Base-by-base conservation (phyloP, 1,140 invertebrate genomes). In the Sitobion miscanthi region DNA sequence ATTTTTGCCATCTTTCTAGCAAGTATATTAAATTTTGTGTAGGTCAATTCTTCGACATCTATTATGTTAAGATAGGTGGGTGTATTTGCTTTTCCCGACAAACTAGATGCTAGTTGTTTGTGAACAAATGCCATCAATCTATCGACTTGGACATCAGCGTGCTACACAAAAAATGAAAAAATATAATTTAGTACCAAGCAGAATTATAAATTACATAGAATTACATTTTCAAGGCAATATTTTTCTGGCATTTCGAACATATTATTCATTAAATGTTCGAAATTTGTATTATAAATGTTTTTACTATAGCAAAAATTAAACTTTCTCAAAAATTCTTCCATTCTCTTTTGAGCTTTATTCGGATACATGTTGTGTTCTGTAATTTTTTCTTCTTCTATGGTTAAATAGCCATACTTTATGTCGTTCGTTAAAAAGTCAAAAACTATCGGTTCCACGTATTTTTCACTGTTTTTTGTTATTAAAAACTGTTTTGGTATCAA, bases 1-100 rank as follows among this genome's bases (percentile, higher is more conserved):
- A 91, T 91, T 20, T 91, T 91, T n/a, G 89, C 47, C 25, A 91
- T 69, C 14, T 91, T 91, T 45, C 89, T 91, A 20, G 57, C 57
- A 30, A 90, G 38, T 85, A 45, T 42, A 85, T 85, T 85, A 42
- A 85, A 85, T 42, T 23, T 85, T 25, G 38, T 85, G 21, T 23
- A 2, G 1, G 83, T 85, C 42, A 85, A 42, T 42, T 85, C 83
- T 25, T 25, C 38, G 0, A 14, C 21, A 42, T 85, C 23, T 7
- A 1, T 42, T 85, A 45, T 25, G 4, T 42, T 42, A 25, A 30
- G 38, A 42, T 45, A 23, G 2, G 21, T 45, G 2, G 3, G 5
- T 23, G 85, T 25, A 25, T 30, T 17, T 4, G 30, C 49, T 87
- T 87, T 87, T 21, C 25, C 25, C 30, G 85, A 87, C 30, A 87